Base-by-base conservation (phyloP, 53 echinoderm and acorn worm species). In the Temnopleurus reevesii region DNA sequence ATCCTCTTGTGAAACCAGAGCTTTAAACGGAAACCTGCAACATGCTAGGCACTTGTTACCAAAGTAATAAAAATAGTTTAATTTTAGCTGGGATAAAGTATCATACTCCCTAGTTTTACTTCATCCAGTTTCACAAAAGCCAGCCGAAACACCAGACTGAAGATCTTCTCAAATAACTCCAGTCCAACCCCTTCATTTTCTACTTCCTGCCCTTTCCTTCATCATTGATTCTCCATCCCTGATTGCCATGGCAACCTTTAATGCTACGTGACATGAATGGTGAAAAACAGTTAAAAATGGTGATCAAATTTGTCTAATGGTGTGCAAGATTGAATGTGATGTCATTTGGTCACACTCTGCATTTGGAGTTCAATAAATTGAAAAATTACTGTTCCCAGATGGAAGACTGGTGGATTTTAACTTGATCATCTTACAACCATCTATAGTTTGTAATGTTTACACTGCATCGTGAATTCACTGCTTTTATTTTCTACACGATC, bases 231-330 rank as follows among this genome's bases (percentile, higher is more conserved):
- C 55, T 35, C 35, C 23, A 55, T 54, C 38, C 36, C 56, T 34
- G 33, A 56, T 56, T 83, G 83, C 57, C 55, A 38, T 56, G 83
- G 55, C 17, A 83, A 83, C 38, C 4, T 33, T 55, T 55, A 83
- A 83, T 83, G 83, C 55, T 55, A 83, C 83, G 83, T 83, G 83
- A 34, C 83, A 53, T n/a, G 56, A 83, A 53, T 55, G 56, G 83
- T 83, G 53, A 36, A 38, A 83, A 51, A 83, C 4, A 26, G 36
- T 19, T 18, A 24, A 49, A 80, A 55, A 83, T 12, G 47, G 83
- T 55, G 83, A 83, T 83, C 83, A 83, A 83, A 83, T 83, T 83
- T 83, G 83, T 83, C 27, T 83, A 83, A 83, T 83, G 83, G 83
- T 55, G 51, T 31, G 23, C 19, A 49, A 55, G 54, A 55, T 53